Conservation (phyloP, 2,888 invertebrate species). For the Diploptera punctata region DNA sequence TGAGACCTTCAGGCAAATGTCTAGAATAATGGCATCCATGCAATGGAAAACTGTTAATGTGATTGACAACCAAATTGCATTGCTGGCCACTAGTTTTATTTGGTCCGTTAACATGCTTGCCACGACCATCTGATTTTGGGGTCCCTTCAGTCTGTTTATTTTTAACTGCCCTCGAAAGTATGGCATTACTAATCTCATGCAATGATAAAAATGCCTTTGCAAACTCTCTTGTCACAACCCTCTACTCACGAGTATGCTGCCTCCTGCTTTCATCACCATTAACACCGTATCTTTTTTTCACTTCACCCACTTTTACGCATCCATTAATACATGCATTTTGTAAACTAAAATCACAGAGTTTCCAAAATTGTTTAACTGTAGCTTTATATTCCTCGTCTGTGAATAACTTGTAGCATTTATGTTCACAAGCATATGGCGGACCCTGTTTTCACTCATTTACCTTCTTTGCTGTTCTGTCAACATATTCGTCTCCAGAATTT, state of each 20-base stretch:
- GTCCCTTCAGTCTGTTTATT: neutral
- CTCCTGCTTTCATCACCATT: neutral
- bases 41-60: slow-evolving; percentile 8
- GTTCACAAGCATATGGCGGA: neutral
- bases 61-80: neutral
- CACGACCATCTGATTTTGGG: too few species aligned
- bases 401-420: neutral
- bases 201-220: neutral
- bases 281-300: neutral
- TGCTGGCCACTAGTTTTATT: neutral
- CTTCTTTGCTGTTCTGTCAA: neutral
- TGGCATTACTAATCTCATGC: neutral
- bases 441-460: neutral
- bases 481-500: slow-evolving; percentile 5
- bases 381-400: neutral
- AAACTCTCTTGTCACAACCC: neutral
- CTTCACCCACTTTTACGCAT: neutral
- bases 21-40: neutral
- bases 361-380: neutral
- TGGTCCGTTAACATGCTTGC: neutral
- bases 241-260: neutral
- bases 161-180: slow-evolving; percentile 12
- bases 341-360: neutral
- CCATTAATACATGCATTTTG: neutral
- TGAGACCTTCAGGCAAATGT: neutral